Evolutionary conservation across 2,888 invertebrate species (phyloP).

Genomic region (Laspeyria flexula): DNA sequence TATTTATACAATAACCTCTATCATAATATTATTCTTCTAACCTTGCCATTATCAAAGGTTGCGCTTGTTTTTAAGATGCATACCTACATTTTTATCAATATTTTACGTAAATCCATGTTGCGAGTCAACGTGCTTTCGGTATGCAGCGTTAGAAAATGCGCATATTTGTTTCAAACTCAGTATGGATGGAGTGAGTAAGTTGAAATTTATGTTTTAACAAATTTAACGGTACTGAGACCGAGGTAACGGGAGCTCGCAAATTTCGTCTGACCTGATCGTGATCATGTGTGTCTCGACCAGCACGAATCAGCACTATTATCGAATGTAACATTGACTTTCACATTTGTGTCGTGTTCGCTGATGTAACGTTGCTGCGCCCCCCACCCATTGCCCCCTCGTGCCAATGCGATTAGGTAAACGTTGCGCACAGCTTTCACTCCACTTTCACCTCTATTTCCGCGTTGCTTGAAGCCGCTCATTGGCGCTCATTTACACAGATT

Average conservation of each 20-base stretch:
- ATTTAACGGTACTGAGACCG: conserved; percentile 32
- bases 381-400: conserved; percentile 51
- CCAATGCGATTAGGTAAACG: conserved; percentile 79
- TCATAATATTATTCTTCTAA: conserved; percentile 3
- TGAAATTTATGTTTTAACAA: conserved; percentile 13
- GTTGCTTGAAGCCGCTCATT: conserved; percentile 59
- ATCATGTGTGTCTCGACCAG: conserved; percentile 46
- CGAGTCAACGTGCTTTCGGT: background rate
- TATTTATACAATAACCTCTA: background rate
- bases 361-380: conserved; percentile 59
- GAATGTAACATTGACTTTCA: conserved; percentile 85
- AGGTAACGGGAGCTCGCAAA: conserved; percentile 36
- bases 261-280: conserved; percentile 37
- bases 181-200: conserved; percentile 7
- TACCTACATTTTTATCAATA: conserved; percentile 5
- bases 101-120: conserved; percentile 6
- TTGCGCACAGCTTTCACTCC: conserved; percentile 81
- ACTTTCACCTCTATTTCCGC: conserved; percentile 83
- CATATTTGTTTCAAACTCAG: conserved; percentile 1
- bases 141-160: background rate
- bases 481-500: conserved; percentile 51
- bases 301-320: conserved; percentile 56
- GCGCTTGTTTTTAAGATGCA: conserved; percentile 3
- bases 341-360: conserved; percentile 69
- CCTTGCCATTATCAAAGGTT: conserved; percentile 6